Conservation (phyloP, 2,888 invertebrate genomes). For the Melieria picta region DNA sequence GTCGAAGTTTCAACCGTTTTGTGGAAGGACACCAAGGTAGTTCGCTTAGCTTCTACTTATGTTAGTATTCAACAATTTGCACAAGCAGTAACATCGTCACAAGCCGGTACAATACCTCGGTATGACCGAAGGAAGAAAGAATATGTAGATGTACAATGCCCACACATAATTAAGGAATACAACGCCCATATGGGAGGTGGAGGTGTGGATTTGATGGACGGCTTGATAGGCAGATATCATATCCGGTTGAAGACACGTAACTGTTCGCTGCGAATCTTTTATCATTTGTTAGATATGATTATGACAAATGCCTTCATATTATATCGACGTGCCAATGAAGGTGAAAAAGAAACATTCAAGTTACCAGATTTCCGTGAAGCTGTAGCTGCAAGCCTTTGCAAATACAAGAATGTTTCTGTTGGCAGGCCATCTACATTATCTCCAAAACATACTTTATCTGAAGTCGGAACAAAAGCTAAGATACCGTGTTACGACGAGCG, state of each 20-base stretch:
- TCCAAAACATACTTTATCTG: no score
- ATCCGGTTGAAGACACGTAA: not conserved
- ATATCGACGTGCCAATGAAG: no score
- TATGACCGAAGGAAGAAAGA: not conserved
- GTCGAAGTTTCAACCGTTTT: not conserved
- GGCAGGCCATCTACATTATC: no score
- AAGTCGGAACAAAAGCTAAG: no score
- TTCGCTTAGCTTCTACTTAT: not conserved
- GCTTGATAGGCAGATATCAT: slow-evolving; percentile 1
- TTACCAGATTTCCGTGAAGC: slow-evolving; percentile 1
- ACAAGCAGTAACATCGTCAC: not conserved
- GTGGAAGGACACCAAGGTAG: no score
- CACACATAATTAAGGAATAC: slow-evolving; percentile 6
- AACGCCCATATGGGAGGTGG: slow-evolving; percentile 7
- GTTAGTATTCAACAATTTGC: not conserved
- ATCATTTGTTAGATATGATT: slow-evolving; percentile 1
- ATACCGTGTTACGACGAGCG: no score
- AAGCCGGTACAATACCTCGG: not conserved
- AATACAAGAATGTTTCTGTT: no score
- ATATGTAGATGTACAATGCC: not conserved
- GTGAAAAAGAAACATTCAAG: not conserved
- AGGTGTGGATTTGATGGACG: slow-evolving; percentile 11
- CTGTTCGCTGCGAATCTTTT: not conserved
- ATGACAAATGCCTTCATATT: no score
- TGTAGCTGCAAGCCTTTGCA: not conserved